Conservation (phyloP, 2,888 invertebrate genomes). For the Cantharis flavilabris region DNA sequence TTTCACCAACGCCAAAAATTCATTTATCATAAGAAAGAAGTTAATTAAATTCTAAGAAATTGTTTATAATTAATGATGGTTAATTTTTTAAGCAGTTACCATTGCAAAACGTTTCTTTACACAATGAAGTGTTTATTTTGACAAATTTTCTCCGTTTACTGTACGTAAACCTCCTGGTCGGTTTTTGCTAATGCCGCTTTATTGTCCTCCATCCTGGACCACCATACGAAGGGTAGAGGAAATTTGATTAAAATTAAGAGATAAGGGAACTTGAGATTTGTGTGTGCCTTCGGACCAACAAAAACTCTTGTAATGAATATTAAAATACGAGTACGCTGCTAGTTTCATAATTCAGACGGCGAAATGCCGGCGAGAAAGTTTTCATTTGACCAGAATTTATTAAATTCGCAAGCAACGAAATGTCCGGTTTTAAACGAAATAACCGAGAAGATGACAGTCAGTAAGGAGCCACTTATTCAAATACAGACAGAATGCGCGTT, state of each 20-base stretch:
- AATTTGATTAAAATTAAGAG: neutral
- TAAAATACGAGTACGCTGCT: neutral
- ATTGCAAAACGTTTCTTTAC: neutral
- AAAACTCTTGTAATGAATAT: neutral
- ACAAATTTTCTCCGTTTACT: neutral
- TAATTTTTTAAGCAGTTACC: constrained; percentile 10
- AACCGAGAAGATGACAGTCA: constrained; percentile 17
- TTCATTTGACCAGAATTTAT: neutral
- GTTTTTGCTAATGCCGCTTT: neutral
- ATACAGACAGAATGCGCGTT: constrained; percentile 45
- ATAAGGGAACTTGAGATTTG: neutral
- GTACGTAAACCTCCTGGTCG: neutral
- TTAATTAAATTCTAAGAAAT: constrained; percentile 31
- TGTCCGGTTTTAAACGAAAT: neutral
- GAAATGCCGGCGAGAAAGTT: neutral
- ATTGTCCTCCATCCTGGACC: neutral
- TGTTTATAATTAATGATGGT: constrained; percentile 27
- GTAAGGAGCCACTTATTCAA: constrained; percentile 41
- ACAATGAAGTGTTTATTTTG: constrained; percentile 1
- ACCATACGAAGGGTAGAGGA: neutral
- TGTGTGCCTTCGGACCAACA: neutral
- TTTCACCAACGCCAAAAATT: constrained; percentile 18
- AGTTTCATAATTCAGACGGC: neutral
- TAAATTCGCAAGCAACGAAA: neutral
- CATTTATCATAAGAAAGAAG: constrained; percentile 29